phyloP scores from a whole-genome alignment of 2,797 vertebrate species.

The Coregonus ussuriensis region DNA sequence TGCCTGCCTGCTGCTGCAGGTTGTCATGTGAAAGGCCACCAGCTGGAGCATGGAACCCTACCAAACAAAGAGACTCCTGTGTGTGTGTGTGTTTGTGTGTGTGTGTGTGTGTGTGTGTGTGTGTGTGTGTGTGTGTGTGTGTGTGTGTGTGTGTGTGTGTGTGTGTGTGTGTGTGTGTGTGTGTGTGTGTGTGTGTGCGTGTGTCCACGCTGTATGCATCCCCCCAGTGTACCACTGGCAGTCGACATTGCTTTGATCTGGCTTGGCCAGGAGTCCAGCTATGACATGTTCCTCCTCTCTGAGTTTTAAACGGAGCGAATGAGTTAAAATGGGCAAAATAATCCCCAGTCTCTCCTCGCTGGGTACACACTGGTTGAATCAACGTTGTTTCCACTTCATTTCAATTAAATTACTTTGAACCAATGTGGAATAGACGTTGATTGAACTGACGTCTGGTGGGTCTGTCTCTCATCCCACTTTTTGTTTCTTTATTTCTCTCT shows the following conservation, averaged over 20 bases:
- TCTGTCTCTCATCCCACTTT: background rate
- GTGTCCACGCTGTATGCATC: conserved; percentile 7
- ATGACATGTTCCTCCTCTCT: conserved; percentile 31
- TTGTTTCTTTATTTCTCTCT: conserved; percentile 18
- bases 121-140: conserved; percentile 14
- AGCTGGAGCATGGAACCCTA: conserved; percentile 50
- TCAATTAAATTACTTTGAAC: no score
- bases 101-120: conserved; percentile 15
- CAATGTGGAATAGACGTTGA: no score
- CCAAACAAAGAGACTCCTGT: conserved; percentile 49
- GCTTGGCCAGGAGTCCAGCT: conserved; percentile 31
- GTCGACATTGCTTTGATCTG: conserved; percentile 31
- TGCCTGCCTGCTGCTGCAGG: conserved; percentile 13
- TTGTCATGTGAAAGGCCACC: conserved; percentile 48
- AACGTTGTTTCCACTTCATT: no score
- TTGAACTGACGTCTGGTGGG: no score
- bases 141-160: conserved; percentile 31
- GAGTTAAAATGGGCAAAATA: conserved; percentile 33
- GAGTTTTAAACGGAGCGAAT: conserved; percentile 36
- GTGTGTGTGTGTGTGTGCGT: conserved; percentile 2
- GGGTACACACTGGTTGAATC: no score
- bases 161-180: conserved; percentile 18
- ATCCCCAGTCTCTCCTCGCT: background rate
- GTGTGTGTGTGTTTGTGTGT: conserved; percentile 16
- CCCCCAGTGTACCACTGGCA: conserved; percentile 19